These are phyloP conservation scores for Phaetusa simplex DNA, from an alignment of 2,113 vertebrate species.

Conservation along the genomic window DNA sequence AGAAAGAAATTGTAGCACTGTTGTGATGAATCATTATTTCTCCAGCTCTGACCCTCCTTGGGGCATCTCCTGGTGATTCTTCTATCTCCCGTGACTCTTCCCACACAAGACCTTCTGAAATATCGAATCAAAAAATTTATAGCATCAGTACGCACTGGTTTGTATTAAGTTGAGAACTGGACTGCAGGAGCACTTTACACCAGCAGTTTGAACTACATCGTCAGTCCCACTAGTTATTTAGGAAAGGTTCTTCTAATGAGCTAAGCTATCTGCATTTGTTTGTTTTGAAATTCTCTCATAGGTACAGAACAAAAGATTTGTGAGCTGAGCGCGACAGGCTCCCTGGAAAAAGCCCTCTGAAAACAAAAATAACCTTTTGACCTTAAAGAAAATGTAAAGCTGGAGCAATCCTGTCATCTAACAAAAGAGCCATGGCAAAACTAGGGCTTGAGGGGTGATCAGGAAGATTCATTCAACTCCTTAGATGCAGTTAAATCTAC, in stretches of 20 bases:
- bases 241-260: not conserved
- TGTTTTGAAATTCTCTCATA: not conserved
- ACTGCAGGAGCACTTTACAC: not conserved
- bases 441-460: not conserved
- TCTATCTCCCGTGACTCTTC: not conserved
- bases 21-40: not conserved
- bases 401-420: not conserved
- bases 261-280: not conserved
- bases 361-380: not conserved
- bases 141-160: fast-evolving
- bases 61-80: not conserved
- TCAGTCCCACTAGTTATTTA: not conserved
- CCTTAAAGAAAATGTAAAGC: not conserved
- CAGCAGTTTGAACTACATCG: not conserved
- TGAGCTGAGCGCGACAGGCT: not conserved
- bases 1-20: not conserved
- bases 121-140: not conserved
- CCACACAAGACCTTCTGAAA: not conserved
- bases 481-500: not conserved
- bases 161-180: not conserved
- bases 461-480: not conserved
- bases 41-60: not conserved
- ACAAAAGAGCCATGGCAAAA: not conserved
- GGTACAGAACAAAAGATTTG: not conserved
- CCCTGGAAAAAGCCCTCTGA: not conserved